phyloP scores from a whole-genome alignment of 2,797 vertebrate species.

The Notolabrus celidotus region DNA sequence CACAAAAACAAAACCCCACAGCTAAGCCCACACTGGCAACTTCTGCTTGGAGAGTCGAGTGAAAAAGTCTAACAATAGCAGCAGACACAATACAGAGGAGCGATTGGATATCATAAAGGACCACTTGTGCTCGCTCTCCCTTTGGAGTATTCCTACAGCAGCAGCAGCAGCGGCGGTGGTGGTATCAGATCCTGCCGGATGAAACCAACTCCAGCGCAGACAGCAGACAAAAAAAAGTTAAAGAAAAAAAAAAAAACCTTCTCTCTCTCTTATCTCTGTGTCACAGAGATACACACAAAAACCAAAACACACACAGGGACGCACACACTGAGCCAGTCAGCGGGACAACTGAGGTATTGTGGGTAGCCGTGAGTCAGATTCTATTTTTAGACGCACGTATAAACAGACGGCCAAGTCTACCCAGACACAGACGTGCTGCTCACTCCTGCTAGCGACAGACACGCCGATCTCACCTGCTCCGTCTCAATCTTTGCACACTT shows the following conservation, averaged over 20 bases:
- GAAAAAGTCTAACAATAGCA: slow-evolving; percentile 58
- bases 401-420: slow-evolving; percentile 79
- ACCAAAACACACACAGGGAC: slow-evolving; percentile 48
- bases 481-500: slow-evolving; percentile 11
- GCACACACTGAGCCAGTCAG: slow-evolving; percentile 49
- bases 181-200: slow-evolving; percentile 48
- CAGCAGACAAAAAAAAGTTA: slow-evolving; percentile 39
- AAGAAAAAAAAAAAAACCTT: slow-evolving; percentile 20
- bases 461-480: slow-evolving; percentile 55
- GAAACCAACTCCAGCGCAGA: slow-evolving; percentile 42
- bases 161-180: too few relatives aligned
- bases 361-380: slow-evolving; percentile 82
- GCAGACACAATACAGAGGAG: slow-evolving; percentile 21
- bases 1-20: slow-evolving; percentile 44
- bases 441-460: slow-evolving; percentile 48
- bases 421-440: slow-evolving; percentile 73
- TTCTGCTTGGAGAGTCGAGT: slow-evolving; percentile 47
- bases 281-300: slow-evolving; percentile 58
- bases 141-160: slow-evolving; percentile 47
- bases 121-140: slow-evolving; percentile 36
- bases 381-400: slow-evolving; percentile 85
- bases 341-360: slow-evolving; percentile 80
- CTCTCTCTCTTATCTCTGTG: slow-evolving; percentile 63
- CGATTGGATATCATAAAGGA: slow-evolving; percentile 48
- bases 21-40: slow-evolving; percentile 18